Percentiles rank a stretch among this genome's conserved stretches.
These are phyloP conservation scores for Pangasius larnaudii DNA, from an alignment of 2,797 vertebrate genomes.

Conservation along the genomic window DNA sequence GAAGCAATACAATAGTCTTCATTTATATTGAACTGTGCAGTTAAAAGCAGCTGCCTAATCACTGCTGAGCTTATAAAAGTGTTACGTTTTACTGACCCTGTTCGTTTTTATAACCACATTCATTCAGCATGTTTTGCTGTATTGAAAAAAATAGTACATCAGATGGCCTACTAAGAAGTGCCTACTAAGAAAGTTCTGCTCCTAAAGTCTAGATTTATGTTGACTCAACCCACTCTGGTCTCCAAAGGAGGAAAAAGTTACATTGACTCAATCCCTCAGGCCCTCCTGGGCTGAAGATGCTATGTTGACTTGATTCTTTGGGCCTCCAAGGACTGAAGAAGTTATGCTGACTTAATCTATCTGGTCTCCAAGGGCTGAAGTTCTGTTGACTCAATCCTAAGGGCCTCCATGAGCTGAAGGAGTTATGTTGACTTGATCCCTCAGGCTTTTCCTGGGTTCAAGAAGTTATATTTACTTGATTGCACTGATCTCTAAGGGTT, in stretches of 20 bases:
- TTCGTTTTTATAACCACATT: neutral
- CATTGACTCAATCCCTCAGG: neutral
- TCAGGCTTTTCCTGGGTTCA: neutral
- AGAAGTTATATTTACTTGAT: neutral
- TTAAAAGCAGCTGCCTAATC: slow-evolving; percentile 64
- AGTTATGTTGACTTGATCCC: neutral
- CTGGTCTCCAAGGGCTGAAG: neutral
- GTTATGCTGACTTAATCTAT: neutral
- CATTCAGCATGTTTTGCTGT: neutral
- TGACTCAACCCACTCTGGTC: neutral
- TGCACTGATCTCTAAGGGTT: neutral
- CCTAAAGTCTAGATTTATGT: neutral
- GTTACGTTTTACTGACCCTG: neutral
- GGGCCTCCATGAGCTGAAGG: too few species aligned
- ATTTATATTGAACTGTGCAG: slow-evolving; percentile 80
- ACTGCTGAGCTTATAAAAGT: slow-evolving; percentile 45
- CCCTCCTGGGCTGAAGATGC: neutral
- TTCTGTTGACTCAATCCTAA: neutral
- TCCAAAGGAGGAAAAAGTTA: neutral
- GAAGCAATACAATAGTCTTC: slow-evolving; percentile 82
- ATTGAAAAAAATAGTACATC: neutral
- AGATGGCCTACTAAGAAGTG: neutral
- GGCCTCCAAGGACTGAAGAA: neutral
- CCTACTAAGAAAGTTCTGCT: neutral
- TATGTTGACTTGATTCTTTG: neutral